Evolutionary conservation across 2,888 invertebrate species (phyloP).

Genomic region (Xestia rhomboidea): DNA sequence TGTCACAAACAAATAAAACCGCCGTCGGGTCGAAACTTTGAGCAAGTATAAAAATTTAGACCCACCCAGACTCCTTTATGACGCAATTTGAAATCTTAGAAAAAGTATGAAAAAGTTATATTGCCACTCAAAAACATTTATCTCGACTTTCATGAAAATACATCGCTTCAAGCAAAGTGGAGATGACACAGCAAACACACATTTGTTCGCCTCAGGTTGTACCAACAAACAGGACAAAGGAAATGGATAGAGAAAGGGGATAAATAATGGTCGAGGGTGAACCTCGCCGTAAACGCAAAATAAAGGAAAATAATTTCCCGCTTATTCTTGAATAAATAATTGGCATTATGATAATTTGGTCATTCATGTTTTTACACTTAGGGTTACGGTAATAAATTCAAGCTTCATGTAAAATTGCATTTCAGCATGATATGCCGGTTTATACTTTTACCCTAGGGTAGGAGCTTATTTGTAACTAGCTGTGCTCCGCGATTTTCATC

Average conservation of each 20-base stretch:
- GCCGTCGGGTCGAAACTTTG: conserved; percentile 51
- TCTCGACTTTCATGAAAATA: conserved; percentile 75
- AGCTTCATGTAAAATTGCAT: conserved; percentile 16
- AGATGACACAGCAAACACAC: conserved; percentile 79
- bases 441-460: neutral
- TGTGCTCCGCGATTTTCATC: no score
- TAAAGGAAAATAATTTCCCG: conserved; percentile 69
- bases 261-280: conserved; percentile 79
- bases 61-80: conserved; percentile 49
- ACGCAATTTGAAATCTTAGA: conserved; percentile 57
- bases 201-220: conserved; percentile 79
- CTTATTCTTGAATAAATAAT: conserved; percentile 67
- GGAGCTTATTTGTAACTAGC: neutral
- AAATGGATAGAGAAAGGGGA: conserved; percentile 80
- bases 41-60: conserved; percentile 48
- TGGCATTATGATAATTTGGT: conserved; percentile 62
- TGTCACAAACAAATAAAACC: conserved; percentile 61
- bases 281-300: conserved; percentile 70
- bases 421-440: conserved; percentile 24
- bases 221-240: conserved; percentile 82
- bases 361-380: conserved; percentile 63
- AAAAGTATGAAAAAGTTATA: conserved; percentile 73
- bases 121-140: conserved; percentile 72
- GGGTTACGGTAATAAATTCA: conserved; percentile 40
- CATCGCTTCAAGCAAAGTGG: conserved; percentile 69